A percentile compares a stretch with the other conserved stretches of the same genome.
phyloP scores from a whole-genome alignment of 1,140 invertebrate genomes.

The Liolophura sinensis region DNA sequence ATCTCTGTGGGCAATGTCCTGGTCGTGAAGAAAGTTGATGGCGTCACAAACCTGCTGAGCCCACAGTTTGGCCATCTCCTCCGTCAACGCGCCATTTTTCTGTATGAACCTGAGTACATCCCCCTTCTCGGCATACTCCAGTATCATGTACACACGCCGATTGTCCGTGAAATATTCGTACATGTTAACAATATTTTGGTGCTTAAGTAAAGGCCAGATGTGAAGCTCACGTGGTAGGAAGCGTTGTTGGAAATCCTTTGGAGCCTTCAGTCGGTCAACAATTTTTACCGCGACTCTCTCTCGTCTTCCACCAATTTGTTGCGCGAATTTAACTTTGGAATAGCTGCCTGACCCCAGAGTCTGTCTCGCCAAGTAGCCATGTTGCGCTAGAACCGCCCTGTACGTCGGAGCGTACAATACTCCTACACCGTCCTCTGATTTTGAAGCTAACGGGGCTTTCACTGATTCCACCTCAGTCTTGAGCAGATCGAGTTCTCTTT shows the following conservation, averaged over 20 bases:
- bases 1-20: constrained; percentile 84
- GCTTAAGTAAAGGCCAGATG: constrained; percentile 84
- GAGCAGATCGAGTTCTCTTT: constrained; percentile 42
- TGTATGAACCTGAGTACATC: constrained; percentile 55
- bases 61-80: constrained; percentile 45
- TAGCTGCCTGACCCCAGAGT: constrained; percentile 52
- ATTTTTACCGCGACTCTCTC: constrained; percentile 83
- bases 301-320: constrained; percentile 26
- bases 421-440: constrained; percentile 28
- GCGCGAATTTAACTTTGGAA: constrained; percentile 55
- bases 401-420: constrained; percentile 50
- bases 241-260: constrained; percentile 79
- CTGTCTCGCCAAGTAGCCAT: constrained; percentile 42
- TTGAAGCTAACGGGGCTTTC: constrained; percentile 26
- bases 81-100: constrained; percentile 48
- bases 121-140: constrained; percentile 51
- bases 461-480: constrained; percentile 48
- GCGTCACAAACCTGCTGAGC: constrained; percentile 60
- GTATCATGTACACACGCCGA: constrained; percentile 48
- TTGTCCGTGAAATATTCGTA: constrained; percentile 52
- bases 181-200: constrained; percentile 80
- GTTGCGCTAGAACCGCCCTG: constrained; percentile 45
- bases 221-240: constrained; percentile 91
- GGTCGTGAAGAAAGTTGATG: constrained; percentile 80
- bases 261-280: constrained; percentile 74